A percentile compares a stretch with the other conserved stretches of the same genome.
Evolutionary conservation across 2,797 vertebrate genomes (phyloP).

Genomic region (Acrossocheilus wenchowensis): DNA sequence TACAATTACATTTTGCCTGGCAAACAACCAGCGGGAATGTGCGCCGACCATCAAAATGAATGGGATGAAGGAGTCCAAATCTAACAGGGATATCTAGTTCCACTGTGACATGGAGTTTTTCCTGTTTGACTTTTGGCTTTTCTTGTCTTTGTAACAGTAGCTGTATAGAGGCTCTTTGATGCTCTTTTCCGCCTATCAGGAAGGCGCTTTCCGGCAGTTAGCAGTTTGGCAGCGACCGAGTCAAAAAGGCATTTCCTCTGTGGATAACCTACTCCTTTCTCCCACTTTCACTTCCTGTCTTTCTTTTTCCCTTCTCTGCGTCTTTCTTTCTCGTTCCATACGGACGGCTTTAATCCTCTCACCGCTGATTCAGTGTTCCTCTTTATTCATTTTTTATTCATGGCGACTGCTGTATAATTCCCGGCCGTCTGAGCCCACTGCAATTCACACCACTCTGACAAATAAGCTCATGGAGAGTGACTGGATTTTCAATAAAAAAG

Average conservation of each 20-base stretch:
- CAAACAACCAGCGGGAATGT: constrained; percentile 16
- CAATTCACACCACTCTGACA: constrained; percentile 13
- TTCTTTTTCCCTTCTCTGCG: neutral
- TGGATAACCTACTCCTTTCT: constrained; percentile 52
- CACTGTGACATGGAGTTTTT: constrained; percentile 34
- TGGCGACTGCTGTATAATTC: constrained; percentile 38
- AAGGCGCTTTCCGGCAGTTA: constrained; percentile 40
- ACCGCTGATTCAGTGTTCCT: constrained; percentile 19
- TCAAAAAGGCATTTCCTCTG: constrained; percentile 57
- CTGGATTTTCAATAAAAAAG: constrained; percentile 39
- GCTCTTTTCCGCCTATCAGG: constrained; percentile 44
- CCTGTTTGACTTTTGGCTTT: constrained; percentile 39
- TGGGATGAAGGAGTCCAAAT: constrained; percentile 28
- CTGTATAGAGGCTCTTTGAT: constrained; percentile 35
- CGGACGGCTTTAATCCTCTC: constrained; percentile 36
- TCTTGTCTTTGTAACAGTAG: constrained; percentile 43
- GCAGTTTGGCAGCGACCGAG: constrained; percentile 42
- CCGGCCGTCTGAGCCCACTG: constrained; percentile 35
- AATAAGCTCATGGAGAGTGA: constrained; percentile 29
- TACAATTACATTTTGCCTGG: constrained; percentile 2
- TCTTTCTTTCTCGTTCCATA: constrained; percentile 33
- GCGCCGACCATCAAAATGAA: constrained; percentile 17
- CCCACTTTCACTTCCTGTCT: constrained; percentile 21
- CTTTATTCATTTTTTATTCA: constrained; percentile 31
- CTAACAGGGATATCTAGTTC: constrained; percentile 35